Base-by-base conservation (phyloP, 1,140 invertebrate species). In the Drosophila paulistorum region DNA sequence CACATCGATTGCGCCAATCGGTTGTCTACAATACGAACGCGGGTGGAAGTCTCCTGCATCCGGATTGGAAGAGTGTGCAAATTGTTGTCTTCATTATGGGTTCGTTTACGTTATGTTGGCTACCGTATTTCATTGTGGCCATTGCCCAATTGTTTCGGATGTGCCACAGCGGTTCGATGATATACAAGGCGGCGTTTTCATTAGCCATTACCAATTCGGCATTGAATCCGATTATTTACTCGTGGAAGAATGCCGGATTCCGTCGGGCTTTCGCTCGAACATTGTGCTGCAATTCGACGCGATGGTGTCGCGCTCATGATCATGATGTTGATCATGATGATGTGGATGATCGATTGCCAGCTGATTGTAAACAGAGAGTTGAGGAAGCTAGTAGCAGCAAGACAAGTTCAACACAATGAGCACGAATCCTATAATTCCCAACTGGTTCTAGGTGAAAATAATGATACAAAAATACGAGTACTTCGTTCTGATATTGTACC, bases 161-260 rank as follows among this genome's bases (percentile, higher is more conserved):
- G 1, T 91, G 93, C 45, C 93, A 93, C 68, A 94, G 92, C 68
- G 91, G 85, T 37, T 92, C 93, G 26, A 91, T 94, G 45, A 91
- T 94, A 26, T 96, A 96, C 91, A 95, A 95, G 77, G 91, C 94
- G 0, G 94, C 95, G 17, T 96, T 95, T 65, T 95, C 95, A 2
- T 92, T 96, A 51, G 95, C 95, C 3, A 94, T 96, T 85, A 93
- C 94, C 37, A 96, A 96, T 91, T 96, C 96, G 1, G 95, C 95
- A 6, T 94, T 96, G 63, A 96, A 96, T 91, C 96, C 96, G 1
- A 91, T 96, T 13, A 96, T 96, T 75, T 96, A 96, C 91, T 95
- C 95, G 10, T 96, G 96, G 96, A 96, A 96, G 91, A 96, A 96
- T 82, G 93, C 93, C 6, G 95, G 94, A 54, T 96, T 96, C 77